Base-by-base conservation (phyloP, 2,797 vertebrate species). In the Phaenicophaeus curvirostris region DNA sequence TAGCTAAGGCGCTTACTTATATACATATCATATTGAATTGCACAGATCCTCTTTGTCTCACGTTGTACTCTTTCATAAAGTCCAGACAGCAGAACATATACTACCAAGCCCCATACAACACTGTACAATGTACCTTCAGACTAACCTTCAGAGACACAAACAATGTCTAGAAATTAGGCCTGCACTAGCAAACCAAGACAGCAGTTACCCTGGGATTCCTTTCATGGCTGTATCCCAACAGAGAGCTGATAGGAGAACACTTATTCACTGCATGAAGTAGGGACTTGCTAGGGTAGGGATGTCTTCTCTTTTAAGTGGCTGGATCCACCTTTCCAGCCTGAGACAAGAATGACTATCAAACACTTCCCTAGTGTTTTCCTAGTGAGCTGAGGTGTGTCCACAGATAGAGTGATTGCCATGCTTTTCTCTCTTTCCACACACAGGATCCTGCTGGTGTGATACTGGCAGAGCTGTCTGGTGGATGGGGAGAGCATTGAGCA, bases 1-100 rank as follows among this genome's bases (percentile, higher is more conserved):
- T 73, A 75, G 79, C 78, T 95, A 95, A 96, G 85, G 54, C 95
- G 92, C 82, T 95, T 96, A 95, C 81, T 92, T 91, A 85, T 53
- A 81, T 63, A 54, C 93, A 55, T 94, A 91, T 90, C 67, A 93
- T 93, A 92, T 85, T 55, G 74, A 95, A 96, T 91, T 95, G 93
- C 85, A 94, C 61, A 94, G 82, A 95, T 96, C 86, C 85, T 94
- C 89, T 96, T 96, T 92, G 71, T 76, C 48, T 89, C 59, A 62
- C 13, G 0, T 88, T 86, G 90, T 39, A 44, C 55, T 67, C 71
- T 41, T 48, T 48, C 37, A 82, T 86, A 76, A 81, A 33, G 90
- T 44, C 27, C 68, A 90, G 66, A 78, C 31, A 78, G 83, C 55
- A 92, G 71, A 67, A 91, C 4, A 15, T 2, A 2, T 81, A 25